These are phyloP conservation scores for Catamblyrhynchus diadema DNA, from an alignment of 2,797 vertebrate genomes.

Conservation along the genomic window DNA sequence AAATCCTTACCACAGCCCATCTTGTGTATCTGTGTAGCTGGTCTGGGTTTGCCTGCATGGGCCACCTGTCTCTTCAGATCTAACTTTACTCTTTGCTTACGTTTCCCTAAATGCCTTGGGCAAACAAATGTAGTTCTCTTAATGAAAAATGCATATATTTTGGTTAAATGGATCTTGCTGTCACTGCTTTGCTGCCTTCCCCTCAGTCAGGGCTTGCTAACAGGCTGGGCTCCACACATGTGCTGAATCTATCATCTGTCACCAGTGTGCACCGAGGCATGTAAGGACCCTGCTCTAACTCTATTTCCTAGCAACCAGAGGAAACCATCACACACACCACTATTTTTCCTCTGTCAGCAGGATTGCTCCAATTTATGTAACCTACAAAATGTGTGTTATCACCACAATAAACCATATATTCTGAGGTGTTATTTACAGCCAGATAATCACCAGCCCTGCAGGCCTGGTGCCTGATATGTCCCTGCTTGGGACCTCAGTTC, in stretches of 20 bases:
- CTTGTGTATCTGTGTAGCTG: neutral
- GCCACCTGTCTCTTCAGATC: constrained; percentile 16
- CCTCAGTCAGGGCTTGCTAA: constrained; percentile 41
- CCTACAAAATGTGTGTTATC: constrained; percentile 69
- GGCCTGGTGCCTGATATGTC: neutral
- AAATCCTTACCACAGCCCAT: neutral
- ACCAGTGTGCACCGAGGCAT: constrained; percentile 46
- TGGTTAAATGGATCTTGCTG: constrained; percentile 49
- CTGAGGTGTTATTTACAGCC: constrained; percentile 64
- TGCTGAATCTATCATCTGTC: constrained; percentile 64
- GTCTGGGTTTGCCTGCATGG: neutral
- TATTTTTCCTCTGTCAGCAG: constrained; percentile 73
- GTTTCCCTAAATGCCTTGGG: neutral
- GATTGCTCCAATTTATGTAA: constrained; percentile 73
- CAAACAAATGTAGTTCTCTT: neutral
- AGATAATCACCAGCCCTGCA: constrained; percentile 46
- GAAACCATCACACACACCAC: constrained; percentile 57
- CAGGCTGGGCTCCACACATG: constrained; percentile 22
- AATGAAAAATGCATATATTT: constrained; percentile 43
- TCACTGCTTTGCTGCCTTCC: neutral
- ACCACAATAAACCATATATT: constrained; percentile 72
- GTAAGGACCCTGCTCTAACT: constrained; percentile 66
- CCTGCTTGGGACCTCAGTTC: constrained; percentile 10
- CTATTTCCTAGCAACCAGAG: constrained; percentile 76
- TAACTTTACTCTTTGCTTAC: constrained; percentile 13